phyloP scores from a whole-genome alignment of 2,797 vertebrate species.

The Apogon talboti region DNA sequence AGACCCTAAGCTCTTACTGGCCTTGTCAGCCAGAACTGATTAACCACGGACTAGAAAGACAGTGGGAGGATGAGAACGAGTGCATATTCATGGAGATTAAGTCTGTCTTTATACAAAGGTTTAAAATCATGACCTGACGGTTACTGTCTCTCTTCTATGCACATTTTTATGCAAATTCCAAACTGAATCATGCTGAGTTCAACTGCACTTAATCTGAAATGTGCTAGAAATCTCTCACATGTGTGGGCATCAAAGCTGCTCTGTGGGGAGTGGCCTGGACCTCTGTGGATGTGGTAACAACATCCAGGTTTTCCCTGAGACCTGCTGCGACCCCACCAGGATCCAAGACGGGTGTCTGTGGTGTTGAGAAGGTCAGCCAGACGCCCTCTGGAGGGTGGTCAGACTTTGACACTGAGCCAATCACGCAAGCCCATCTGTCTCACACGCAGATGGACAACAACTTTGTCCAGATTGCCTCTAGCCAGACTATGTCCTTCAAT shows the following conservation, averaged over 20 bases:
- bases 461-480: constrained; percentile 62
- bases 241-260: constrained; percentile 37
- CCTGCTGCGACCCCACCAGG: constrained; percentile 51
- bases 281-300: constrained; percentile 62
- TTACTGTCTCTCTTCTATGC: constrained; percentile 16
- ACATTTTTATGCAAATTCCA: constrained; percentile 31
- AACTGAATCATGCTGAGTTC: constrained; percentile 16
- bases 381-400: constrained; percentile 66
- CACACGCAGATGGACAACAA: constrained; percentile 70
- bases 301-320: constrained; percentile 45
- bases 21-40: constrained; percentile 73
- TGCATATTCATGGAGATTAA: constrained; percentile 55
- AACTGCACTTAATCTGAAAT: constrained; percentile 28
- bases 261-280: constrained; percentile 23
- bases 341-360: constrained; percentile 50
- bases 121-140: constrained; percentile 35
- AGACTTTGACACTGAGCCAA: constrained; percentile 66
- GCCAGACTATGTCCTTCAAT: constrained; percentile 58
- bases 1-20: constrained; percentile 64
- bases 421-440: constrained; percentile 46
- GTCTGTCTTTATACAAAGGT: constrained; percentile 39
- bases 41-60: constrained; percentile 56
- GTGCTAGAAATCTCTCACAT: constrained; percentile 27
- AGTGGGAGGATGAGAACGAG: constrained; percentile 34
- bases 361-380: constrained; percentile 77